phyloP scores from a whole-genome alignment of 1,140 invertebrate species.

The Drosophila yakuba region DNA sequence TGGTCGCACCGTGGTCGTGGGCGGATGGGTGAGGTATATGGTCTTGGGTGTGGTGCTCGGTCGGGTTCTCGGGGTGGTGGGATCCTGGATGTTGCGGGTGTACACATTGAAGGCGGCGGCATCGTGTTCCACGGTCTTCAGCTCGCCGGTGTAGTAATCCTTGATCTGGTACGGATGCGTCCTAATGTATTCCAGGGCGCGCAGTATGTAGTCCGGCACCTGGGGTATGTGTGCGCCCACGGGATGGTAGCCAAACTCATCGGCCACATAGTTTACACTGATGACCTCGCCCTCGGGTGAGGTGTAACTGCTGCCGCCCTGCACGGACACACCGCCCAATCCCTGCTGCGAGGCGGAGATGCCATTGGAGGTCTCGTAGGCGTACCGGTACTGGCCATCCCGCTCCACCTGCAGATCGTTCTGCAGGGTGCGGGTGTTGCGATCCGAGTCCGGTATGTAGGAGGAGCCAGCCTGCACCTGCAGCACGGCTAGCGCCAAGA shows the following conservation, averaged over 20 bases:
- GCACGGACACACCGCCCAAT: conserved; percentile 57
- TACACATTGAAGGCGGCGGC: conserved; percentile 74
- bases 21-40: conserved; percentile 66
- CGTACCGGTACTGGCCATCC: conserved; percentile 86
- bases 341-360: conserved; percentile 86
- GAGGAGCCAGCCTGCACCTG: conserved; percentile 52
- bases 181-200: conserved; percentile 85
- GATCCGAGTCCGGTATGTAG: conserved; percentile 69
- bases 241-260: conserved; percentile 87
- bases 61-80: conserved; percentile 49
- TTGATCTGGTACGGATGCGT: conserved; percentile 80
- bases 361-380: conserved; percentile 87
- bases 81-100: conserved; percentile 49
- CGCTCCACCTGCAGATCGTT: conserved; percentile 67
- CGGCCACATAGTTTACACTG: conserved; percentile 86
- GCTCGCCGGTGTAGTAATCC: conserved; percentile 71
- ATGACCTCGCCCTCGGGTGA: conserved; percentile 85
- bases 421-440: conserved; percentile 60
- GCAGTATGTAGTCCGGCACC: conserved; percentile 75
- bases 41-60: conserved; percentile 61
- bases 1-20: conserved; percentile 25
- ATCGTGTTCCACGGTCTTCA: conserved; percentile 66
- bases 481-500: conserved; percentile 17
- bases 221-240: conserved; percentile 85
- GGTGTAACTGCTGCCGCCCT: conserved; percentile 66